A percentile compares a stretch with the other conserved stretches of the same genome.
These are phyloP conservation scores for Acanthococcus lagerstroemiae DNA, from an alignment of 2,888 invertebrate species.

Conservation along the genomic window DNA sequence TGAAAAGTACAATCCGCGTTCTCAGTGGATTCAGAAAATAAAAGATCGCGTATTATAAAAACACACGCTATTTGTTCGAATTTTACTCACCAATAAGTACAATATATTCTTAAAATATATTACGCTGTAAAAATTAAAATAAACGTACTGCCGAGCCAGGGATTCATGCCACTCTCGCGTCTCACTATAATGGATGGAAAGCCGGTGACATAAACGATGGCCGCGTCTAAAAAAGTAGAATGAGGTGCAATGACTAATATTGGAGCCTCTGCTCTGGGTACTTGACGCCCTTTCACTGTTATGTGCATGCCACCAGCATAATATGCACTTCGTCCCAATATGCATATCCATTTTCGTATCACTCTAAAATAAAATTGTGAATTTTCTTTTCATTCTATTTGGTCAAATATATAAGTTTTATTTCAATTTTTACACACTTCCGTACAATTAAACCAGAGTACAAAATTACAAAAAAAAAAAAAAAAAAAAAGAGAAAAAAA, in stretches of 20 bases:
- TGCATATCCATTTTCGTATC: slow-evolving; percentile 54
- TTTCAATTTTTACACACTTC: slow-evolving; percentile 14
- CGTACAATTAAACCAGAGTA: neutral
- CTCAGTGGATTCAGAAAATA: no score
- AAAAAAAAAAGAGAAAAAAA: no score
- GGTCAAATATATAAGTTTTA: neutral
- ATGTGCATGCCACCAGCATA: slow-evolving; percentile 68
- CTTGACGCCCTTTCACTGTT: slow-evolving; percentile 64
- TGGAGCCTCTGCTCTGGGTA: slow-evolving; percentile 65
- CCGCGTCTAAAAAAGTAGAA: slow-evolving; percentile 78
- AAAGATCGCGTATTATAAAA: no score
- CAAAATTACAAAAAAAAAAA: neutral
- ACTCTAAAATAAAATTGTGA: slow-evolving; percentile 31
- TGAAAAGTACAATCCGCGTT: no score
- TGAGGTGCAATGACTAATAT: slow-evolving; percentile 80
- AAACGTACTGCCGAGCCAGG: slow-evolving; percentile 77
- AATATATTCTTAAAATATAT: no score
- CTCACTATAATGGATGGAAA: slow-evolving; percentile 77
- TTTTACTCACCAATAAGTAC: no score
- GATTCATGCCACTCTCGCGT: slow-evolving; percentile 65
- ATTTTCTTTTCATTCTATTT: neutral
- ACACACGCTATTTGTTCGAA: no score
- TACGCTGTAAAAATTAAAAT: no score
- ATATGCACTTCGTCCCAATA: slow-evolving; percentile 63
- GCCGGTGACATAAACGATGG: slow-evolving; percentile 69